Evolutionary conservation across 2,113 vertebrate genomes (phyloP).

Genomic region (Upupa epops): DNA sequence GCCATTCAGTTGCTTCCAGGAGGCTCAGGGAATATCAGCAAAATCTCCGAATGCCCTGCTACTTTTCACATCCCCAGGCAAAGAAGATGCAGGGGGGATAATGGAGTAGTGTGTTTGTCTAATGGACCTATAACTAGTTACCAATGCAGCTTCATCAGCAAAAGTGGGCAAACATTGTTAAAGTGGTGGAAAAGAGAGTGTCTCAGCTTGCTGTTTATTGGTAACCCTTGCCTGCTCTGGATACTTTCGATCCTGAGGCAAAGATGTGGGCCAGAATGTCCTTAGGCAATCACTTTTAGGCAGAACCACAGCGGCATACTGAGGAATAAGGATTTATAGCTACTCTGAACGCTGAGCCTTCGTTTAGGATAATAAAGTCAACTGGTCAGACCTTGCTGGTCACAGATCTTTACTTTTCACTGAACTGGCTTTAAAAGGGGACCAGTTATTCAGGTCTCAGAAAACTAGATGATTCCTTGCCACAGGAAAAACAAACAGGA

Average conservation of each 20-base stretch:
- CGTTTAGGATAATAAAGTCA: background rate
- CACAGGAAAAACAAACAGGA: background rate
- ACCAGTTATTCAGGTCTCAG: background rate
- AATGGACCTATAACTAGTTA: conserved; percentile 46
- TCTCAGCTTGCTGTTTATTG: conserved; percentile 4
- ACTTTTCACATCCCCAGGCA: background rate
- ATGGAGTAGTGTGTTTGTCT: conserved; percentile 34
- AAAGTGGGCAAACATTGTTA: conserved; percentile 51
- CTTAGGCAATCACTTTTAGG: background rate
- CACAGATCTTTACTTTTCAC: rapidly evolving
- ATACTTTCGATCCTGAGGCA: background rate
- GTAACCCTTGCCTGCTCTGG: background rate
- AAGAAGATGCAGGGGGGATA: background rate
- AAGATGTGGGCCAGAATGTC: background rate
- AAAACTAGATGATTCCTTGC: background rate
- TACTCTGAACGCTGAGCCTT: background rate
- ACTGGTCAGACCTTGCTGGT: background rate
- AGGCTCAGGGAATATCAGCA: background rate
- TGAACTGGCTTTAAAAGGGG: background rate
- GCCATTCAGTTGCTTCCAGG: background rate
- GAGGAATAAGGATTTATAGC: background rate
- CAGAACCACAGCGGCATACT: background rate
- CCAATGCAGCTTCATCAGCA: conserved; percentile 45
- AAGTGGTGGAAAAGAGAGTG: conserved; percentile 9
- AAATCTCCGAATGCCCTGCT: background rate